A percentile compares a stretch with the other conserved stretches of the same genome.
phyloP scores from a whole-genome alignment of 2,113 vertebrate genomes.

The Carettochelys insculpta region DNA sequence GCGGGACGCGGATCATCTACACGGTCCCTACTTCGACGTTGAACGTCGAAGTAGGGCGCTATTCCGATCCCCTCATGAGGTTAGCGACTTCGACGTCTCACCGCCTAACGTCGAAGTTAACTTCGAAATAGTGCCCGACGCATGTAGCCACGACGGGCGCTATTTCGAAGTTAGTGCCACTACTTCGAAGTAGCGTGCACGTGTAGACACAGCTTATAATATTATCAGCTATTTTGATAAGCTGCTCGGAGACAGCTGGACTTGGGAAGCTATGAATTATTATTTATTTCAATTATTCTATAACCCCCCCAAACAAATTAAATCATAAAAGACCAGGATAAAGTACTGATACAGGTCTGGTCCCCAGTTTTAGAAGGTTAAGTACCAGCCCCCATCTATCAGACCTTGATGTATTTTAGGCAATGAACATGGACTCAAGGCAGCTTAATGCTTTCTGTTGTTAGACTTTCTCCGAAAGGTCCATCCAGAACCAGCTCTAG shows the following conservation, averaged over 20 bases:
- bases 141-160: too few relatives aligned
- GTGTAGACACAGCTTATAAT: too few relatives aligned
- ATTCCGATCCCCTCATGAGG: too few relatives aligned
- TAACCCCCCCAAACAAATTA: slow-evolving; percentile 49
- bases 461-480: not conserved
- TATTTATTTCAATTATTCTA: slow-evolving; percentile 61
- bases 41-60: too few relatives aligned
- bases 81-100: too few relatives aligned
- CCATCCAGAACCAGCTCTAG: not conserved
- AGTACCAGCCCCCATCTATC: not conserved
- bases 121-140: too few relatives aligned
- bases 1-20: too few relatives aligned
- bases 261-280: slow-evolving; percentile 42
- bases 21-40: too few relatives aligned
- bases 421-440: not conserved
- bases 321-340: not conserved
- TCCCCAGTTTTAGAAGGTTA: too few relatives aligned
- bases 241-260: not conserved
- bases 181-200: too few relatives aligned
- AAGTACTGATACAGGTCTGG: not conserved
- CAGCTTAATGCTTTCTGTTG: not conserved
- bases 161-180: too few relatives aligned
- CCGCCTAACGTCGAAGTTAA: too few relatives aligned
- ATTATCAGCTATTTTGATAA: slow-evolving; percentile 29
- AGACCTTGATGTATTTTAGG: not conserved